These are phyloP conservation scores for Trisateles emortualis DNA, from an alignment of 2,888 invertebrate species.

Conservation along the genomic window DNA sequence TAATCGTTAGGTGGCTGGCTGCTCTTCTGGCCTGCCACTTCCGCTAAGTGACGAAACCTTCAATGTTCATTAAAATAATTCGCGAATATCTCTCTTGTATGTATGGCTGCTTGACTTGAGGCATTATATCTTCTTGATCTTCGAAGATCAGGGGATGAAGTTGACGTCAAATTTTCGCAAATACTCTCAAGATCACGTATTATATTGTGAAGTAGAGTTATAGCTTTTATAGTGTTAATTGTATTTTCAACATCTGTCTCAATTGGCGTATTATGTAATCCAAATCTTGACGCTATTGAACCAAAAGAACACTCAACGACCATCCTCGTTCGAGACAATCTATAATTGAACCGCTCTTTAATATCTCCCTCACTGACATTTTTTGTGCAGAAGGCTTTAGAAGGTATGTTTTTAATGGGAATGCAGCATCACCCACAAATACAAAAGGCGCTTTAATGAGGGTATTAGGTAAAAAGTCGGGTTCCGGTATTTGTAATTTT, in stretches of 20 bases:
- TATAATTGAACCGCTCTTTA: constrained; percentile 14
- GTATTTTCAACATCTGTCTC: constrained; percentile 20
- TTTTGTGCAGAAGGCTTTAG: constrained; percentile 12
- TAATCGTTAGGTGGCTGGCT: constrained; percentile 6
- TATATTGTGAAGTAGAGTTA: constrained; percentile 20
- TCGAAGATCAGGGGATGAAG: constrained; percentile 12
- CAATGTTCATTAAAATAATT: constrained; percentile 8
- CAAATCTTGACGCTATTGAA: constrained; percentile 18
- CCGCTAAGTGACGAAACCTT: constrained; percentile 6
- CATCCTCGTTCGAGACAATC: too few species aligned
- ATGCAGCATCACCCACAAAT: constrained; percentile 12
- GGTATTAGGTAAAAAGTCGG: constrained; percentile 9
- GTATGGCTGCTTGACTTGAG: constrained; percentile 15
- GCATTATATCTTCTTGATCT: constrained; percentile 16
- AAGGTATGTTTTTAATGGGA: constrained; percentile 14
- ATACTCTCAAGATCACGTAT: constrained; percentile 17
- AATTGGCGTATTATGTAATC: constrained; percentile 17
- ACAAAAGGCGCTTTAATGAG: constrained; percentile 13
- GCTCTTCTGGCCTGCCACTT: constrained; percentile 9
- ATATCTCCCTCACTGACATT: constrained; percentile 10
- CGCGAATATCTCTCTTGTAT: constrained; percentile 12
- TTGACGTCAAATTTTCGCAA: constrained; percentile 13
- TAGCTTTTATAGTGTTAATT: constrained; percentile 18
- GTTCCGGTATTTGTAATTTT: constrained; percentile 17
- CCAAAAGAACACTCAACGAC: constrained; percentile 20